These are phyloP conservation scores for Sebastes nivosus DNA, from an alignment of 2,797 vertebrate species.

Conservation along the genomic window DNA sequence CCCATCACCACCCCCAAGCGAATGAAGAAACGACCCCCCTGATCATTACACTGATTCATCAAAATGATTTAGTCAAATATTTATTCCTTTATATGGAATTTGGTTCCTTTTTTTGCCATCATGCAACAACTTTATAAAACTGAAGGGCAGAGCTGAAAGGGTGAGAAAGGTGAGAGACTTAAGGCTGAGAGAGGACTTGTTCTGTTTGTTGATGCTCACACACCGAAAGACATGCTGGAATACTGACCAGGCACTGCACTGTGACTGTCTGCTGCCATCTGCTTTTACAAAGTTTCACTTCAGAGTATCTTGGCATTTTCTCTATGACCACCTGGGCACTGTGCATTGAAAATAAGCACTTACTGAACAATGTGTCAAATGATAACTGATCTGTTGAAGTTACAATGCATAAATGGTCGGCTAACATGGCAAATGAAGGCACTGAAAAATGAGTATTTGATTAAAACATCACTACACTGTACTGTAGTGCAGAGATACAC, in stretches of 20 bases:
- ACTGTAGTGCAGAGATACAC: conserved; percentile 24
- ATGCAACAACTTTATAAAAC: background rate
- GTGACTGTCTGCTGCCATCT: background rate
- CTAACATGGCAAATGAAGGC: conserved; percentile 70
- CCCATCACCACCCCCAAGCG: background rate
- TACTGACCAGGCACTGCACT: background rate
- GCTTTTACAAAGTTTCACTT: too few relatives aligned
- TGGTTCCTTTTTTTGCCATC: background rate
- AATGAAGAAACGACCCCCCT: background rate
- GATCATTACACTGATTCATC: background rate
- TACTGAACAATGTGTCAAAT: conserved; percentile 9
- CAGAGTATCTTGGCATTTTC: conserved; percentile 1
- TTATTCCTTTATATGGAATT: background rate
- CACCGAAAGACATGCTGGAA: background rate
- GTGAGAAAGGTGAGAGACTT: background rate
- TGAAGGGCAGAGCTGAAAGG: background rate
- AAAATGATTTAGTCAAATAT: background rate
- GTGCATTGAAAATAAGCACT: conserved; percentile 20
- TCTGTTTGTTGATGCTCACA: background rate
- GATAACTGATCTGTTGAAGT: background rate
- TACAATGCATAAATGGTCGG: conserved; percentile 48
- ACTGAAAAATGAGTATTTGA: conserved; percentile 58
- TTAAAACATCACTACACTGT: conserved; percentile 19
- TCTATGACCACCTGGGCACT: background rate
- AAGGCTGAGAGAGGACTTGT: background rate